Evolutionary conservation across 2,888 invertebrate species (phyloP), one percentile per base, ranked within the genome.

Genomic region (Megastigmus dorsalis): DNA sequence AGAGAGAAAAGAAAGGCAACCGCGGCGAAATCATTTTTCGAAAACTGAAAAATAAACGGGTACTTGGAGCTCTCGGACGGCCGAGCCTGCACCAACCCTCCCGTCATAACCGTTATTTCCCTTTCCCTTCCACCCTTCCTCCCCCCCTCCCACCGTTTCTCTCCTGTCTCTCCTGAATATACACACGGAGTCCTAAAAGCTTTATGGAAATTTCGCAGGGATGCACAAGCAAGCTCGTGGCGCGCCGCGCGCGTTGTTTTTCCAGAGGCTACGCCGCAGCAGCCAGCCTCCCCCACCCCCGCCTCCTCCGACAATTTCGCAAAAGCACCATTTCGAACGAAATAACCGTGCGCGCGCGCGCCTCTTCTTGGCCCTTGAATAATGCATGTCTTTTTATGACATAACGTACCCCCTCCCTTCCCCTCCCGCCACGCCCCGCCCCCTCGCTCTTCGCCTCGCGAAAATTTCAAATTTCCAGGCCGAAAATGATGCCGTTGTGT

Each of bases 321-420:
- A 43, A 59, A 59, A 41, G 15, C 59, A 41, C 20, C 41, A 23
- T 15, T 28, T 43, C 41, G 59, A 59, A 43, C 41, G 59, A 28
- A 59, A 59, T 59, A 59, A 43, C 15, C n/a, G n/a, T n/a, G n/a
- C n/a, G n/a, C n/a, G n/a, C n/a, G n/a, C n/a, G n/a, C n/a, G n/a
- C 59, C 15, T 13, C 6, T 15, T 1, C 10, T 3, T 13, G 10
- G 9, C n/a, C 9, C 15, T 23, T 50, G 50, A 63, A 63, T 63
- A 63, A 63, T 63, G 63, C 50, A 50, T 62, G 13, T 36, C 13
- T 43, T 62, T 50, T 43, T 50, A 48, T 63, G 62, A 57, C 57
- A 59, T 59, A 59, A 59, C n/a, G 41, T 43, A 33, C 33, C 20
- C 55, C 1, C 13, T 28, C 52, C 26, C 28, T 28, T 18, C 13